Evolutionary conservation across 1,140 invertebrate species (phyloP), one percentile per base, ranked within the genome.

Genomic region (Branchinecta lindahli): DNA sequence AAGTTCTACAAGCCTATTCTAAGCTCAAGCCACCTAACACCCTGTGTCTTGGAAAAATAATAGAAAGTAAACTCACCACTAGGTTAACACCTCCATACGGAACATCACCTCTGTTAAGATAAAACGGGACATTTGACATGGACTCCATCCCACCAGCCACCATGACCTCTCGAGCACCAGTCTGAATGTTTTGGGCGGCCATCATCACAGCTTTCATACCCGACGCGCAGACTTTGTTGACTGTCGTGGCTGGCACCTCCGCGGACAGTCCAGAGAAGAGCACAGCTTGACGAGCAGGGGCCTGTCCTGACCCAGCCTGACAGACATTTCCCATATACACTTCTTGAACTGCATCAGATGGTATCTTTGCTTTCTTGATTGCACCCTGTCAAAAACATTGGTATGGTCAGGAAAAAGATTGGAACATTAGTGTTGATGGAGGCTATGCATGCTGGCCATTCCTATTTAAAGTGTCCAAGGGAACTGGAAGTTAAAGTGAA

Each of bases 151-250:
- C 76, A 47, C 76, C 76, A 45, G 76, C 75, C 5, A 77, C 73
- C 0, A 77, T 69, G 33, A 78, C 70, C 67, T 80, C 72, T 33
- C 74, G 70, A 33, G 81, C 77, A 15, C 84, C 80, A 75, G 77
- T 79, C 79, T 80, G 82, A 8, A 85, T 74, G 72, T 76, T 80
- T 75, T 85, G 83, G 66, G 82, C 77, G 18, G 80, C 84, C 66
- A 86, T 73, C 78, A 84, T 84, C 46, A 85, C 77, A 6, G 83
- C 77, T 74, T 85, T 85, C 80, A 85, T 80, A 33, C 84, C 84
- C 47, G 83, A 84, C 3, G 82, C 83, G 78, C 84, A 85, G 5
- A 85, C 84, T 78, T 85, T 85, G 74, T 85, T 85, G 2, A 85
- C 75, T 7, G 82, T 83, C 7, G 83, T 82, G 8, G 80, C 80